Conservation (phyloP, 2,888 invertebrate genomes). For the Drosophila setosimentum region DNA sequence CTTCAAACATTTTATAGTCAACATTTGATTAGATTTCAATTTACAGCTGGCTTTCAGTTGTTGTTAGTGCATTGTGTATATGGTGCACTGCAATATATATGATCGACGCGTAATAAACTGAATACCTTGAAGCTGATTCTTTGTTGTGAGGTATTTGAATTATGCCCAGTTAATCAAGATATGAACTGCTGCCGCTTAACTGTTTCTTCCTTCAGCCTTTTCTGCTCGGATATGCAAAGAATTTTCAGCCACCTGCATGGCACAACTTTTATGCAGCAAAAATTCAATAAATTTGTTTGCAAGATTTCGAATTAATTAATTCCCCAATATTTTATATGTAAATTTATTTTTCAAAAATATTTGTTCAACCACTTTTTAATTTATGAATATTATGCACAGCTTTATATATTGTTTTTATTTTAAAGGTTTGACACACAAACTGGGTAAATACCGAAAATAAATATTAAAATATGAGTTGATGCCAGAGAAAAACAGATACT, state of each 20-base stretch:
- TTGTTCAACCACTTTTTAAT: not conserved
- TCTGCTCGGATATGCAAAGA: conserved; percentile 1
- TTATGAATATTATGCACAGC: not conserved
- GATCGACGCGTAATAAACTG: conserved; percentile 41
- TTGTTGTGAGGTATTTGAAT: conserved; percentile 53
- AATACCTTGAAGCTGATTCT: conserved; percentile 11
- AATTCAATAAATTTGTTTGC: not conserved
- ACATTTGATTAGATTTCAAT: conserved; percentile 73
- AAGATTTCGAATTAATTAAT: not conserved
- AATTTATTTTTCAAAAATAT: not conserved
- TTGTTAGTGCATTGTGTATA: conserved; percentile 6
- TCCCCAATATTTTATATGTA: not conserved
- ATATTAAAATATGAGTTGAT: conserved; percentile 7
- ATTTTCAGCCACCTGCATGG: not conserved
- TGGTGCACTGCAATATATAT: conserved; percentile 38
- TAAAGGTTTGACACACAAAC: conserved; percentile 1
- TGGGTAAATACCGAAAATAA: not conserved
- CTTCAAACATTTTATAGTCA: conserved; percentile 63
- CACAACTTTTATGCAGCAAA: not conserved
- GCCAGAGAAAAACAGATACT: not conserved
- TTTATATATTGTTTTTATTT: not conserved
- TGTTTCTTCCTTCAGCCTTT: not conserved
- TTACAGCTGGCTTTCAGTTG: conserved; percentile 44
- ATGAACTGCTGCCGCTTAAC: conserved; percentile 12
- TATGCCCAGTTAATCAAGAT: conserved; percentile 55